Percentiles rank a stretch among this genome's conserved stretches.
Conservation (phyloP, 2,113 vertebrate genomes). For the Mola mola region DNA sequence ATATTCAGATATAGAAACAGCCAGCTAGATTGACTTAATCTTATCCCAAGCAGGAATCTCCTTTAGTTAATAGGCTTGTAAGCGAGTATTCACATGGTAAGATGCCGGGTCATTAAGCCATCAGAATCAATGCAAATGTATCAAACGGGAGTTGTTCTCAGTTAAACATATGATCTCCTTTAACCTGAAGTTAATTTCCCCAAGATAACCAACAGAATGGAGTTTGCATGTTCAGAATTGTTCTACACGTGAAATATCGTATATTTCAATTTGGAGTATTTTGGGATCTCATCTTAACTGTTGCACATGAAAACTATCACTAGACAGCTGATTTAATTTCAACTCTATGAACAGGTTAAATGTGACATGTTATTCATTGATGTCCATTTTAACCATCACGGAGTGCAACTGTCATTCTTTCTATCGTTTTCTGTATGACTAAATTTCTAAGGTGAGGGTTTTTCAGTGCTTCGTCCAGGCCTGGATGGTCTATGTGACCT, state of each 20-base stretch:
- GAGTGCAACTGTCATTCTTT: too few relatives aligned
- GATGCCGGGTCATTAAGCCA: neutral
- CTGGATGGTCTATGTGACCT: neutral
- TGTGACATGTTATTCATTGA: neutral
- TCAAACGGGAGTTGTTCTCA: neutral
- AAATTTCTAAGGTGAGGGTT: neutral
- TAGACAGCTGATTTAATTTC: too few relatives aligned
- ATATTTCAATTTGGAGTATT: neutral
- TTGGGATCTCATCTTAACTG: too few relatives aligned
- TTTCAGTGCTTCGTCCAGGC: conserved; percentile 1
- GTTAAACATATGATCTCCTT: neutral
- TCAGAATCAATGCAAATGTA: neutral
- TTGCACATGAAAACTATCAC: too few relatives aligned
- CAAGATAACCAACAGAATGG: too few relatives aligned
- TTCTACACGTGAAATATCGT: neutral
- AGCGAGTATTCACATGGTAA: conserved; percentile 32
- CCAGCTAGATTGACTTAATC: conserved; percentile 64
- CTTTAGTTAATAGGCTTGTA: conserved; percentile 68
- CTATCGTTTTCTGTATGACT: too few relatives aligned
- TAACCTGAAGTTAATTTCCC: neutral
- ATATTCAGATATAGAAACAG: conserved; percentile 64
- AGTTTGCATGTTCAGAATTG: too few relatives aligned
- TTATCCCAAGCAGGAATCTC: conserved; percentile 56
- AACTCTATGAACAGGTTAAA: neutral
- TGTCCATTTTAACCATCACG: neutral